These are phyloP conservation scores for Maconellicoccus hirsutus DNA, from an alignment of 1,140 invertebrate genomes.

Conservation along the genomic window DNA sequence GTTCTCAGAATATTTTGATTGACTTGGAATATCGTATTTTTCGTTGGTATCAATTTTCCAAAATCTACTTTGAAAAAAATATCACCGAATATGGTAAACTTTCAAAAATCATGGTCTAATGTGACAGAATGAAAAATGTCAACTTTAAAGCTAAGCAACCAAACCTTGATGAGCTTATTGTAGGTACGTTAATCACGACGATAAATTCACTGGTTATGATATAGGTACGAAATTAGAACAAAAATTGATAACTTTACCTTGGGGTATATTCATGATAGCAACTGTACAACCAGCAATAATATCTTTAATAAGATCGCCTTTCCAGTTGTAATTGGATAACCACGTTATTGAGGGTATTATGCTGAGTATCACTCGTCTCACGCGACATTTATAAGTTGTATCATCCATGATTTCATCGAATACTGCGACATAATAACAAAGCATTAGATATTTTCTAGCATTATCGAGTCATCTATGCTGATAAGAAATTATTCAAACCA, in stretches of 20 bases:
- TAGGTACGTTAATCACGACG: no score
- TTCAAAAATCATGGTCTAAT: no score
- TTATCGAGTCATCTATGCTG: no score
- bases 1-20: no score
- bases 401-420: not conserved
- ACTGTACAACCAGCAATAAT: conserved; percentile 51
- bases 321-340: conserved; percentile 30
- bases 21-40: no score
- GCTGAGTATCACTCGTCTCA: not conserved
- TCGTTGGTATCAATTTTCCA: no score
- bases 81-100: no score
- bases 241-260: conserved; percentile 51
- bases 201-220: no score
- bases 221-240: conserved; percentile 37
- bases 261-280: conserved; percentile 68
- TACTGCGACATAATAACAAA: not conserved
- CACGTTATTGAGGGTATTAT: conserved; percentile 26
- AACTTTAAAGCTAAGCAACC: no score
- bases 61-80: no score
- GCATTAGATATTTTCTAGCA: not conserved
- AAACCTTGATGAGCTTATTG: no score
- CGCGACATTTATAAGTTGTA: not conserved
- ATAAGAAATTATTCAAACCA: not conserved
- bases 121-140: no score
- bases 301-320: conserved; percentile 35